phyloP scores from a whole-genome alignment of 2,113 vertebrate species.

The Cacatua alba region DNA sequence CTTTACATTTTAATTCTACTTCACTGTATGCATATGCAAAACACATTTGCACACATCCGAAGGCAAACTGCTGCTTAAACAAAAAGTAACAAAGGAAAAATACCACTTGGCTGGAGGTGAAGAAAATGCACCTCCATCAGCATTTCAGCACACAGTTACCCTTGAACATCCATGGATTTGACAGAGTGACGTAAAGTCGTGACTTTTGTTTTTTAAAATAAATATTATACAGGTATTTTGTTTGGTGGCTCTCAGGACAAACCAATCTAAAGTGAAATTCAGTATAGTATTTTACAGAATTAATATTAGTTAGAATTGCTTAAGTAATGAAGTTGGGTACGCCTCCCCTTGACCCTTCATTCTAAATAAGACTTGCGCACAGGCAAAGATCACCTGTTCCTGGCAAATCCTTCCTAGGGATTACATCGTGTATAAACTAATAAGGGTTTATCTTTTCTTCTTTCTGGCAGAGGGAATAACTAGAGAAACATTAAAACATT shows the following conservation, averaged over 20 bases:
- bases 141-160: neutral
- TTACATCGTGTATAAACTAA: slow-evolving; percentile 16
- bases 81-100: neutral
- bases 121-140: neutral
- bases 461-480: slow-evolving; percentile 1
- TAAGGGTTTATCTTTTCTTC: slow-evolving; percentile 23
- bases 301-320: neutral
- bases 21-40: neutral
- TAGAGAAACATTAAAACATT: neutral
- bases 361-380: neutral
- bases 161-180: neutral
- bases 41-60: neutral
- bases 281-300: neutral
- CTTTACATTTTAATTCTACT: neutral
- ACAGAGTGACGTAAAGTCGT: neutral
- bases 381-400: slow-evolving; percentile 24
- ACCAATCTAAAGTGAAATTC: neutral
- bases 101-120: neutral
- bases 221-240: neutral
- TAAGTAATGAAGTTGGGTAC: neutral
- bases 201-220: neutral
- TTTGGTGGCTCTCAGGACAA: neutral
- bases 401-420: slow-evolving; percentile 31
- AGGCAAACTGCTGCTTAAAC: neutral
- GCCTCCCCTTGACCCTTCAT: neutral